phyloP scores from a whole-genome alignment of 2,888 invertebrate species.

The Busseola fusca region DNA sequence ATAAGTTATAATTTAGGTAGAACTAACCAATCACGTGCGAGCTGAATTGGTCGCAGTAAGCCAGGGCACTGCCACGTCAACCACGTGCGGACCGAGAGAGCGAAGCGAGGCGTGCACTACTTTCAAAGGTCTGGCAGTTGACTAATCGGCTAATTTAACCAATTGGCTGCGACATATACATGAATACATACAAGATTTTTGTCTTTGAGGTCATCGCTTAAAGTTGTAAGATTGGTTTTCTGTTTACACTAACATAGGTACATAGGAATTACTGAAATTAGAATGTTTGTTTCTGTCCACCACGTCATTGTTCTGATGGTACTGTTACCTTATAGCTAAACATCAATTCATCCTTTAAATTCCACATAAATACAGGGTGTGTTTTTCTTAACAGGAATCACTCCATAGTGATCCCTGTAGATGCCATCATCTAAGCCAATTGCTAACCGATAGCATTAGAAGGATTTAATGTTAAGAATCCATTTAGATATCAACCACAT shows the following conservation, averaged over 20 bases:
- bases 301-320: neutral
- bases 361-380: neutral
- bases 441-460: neutral
- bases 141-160: too few relatives aligned
- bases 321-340: conserved; percentile 19
- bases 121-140: too few relatives aligned
- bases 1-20: too few relatives aligned
- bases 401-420: too few relatives aligned
- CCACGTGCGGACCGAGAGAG: too few relatives aligned
- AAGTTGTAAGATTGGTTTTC: conserved; percentile 5
- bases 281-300: conserved; percentile 18
- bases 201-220: conserved; percentile 14
- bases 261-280: conserved; percentile 13
- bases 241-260: conserved; percentile 9
- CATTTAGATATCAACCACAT: too few relatives aligned
- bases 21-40: too few relatives aligned
- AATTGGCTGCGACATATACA: too few relatives aligned
- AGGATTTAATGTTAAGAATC: neutral
- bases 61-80: too few relatives aligned
- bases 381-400: neutral
- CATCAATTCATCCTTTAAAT: conserved; percentile 1
- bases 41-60: too few relatives aligned
- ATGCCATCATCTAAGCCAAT: neutral
- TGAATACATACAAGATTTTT: conserved; percentile 1
- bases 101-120: too few relatives aligned